These are phyloP conservation scores for Momotus momota DNA, from an alignment of 2,797 vertebrate genomes.

Conservation along the genomic window DNA sequence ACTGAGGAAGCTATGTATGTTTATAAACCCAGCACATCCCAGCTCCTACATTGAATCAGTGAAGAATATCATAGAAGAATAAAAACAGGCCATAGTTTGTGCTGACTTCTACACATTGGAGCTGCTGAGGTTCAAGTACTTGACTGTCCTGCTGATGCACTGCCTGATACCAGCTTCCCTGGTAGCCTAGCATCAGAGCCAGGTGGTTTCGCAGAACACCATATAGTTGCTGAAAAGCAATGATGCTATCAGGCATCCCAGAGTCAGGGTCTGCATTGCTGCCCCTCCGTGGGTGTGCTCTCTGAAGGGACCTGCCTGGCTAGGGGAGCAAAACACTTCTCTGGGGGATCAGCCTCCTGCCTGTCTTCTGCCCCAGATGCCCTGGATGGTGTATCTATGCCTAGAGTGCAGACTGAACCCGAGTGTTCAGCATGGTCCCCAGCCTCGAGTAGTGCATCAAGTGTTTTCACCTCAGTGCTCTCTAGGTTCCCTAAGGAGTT, in stretches of 20 bases:
- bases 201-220: not conserved
- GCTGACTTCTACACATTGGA: not conserved
- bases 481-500: not conserved
- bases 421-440: not conserved
- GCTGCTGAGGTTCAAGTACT: not conserved
- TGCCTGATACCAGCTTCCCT: not conserved
- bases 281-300: not conserved
- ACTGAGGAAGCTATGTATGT: not conserved
- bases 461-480: not conserved
- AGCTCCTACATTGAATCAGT: not conserved
- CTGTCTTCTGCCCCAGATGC: not conserved
- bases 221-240: not conserved
- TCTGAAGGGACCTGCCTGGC: not conserved
- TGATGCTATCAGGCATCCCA: not conserved
- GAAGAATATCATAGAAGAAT: not conserved
- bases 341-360: not conserved
- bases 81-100: not conserved
- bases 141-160: not conserved
- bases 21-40: not conserved
- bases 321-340: not conserved
- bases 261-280: not conserved
- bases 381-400: not conserved
- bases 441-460: not conserved
- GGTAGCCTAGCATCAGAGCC: not conserved
- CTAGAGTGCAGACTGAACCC: not conserved